Evolutionary conservation across 2,888 invertebrate species (phyloP), one percentile per base, ranked within the genome.

Genomic region (Cremastinae sp.): DNA sequence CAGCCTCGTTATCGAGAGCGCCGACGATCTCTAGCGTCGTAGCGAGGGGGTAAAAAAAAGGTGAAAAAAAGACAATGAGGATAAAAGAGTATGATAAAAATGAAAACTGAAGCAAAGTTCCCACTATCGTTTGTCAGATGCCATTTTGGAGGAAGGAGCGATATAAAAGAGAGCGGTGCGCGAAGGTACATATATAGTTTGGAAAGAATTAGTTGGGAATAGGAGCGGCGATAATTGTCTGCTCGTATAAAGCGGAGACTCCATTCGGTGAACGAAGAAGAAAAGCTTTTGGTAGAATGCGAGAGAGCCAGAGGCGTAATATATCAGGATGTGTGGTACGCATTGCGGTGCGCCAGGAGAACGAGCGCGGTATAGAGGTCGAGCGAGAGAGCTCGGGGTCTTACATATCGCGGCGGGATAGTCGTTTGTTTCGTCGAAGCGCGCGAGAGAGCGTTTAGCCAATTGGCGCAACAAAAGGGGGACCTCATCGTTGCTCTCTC

Each of bases 381-480:
- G 49, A 35, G 58, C 43, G 53, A 65, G 53, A 65, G 62, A 65
- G 65, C 59, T 28, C 39, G 7, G 79, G 81, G 79, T 83, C 82
- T 81, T 81, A 83, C 82, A 80, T 83, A 82, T 84, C 84, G 83
- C 77, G 81, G 80, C 75, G 73, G 73, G 83, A 84, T 74, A 76
- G 77, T 87, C 86, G 86, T 87, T 87, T 87, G 87, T 86, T 87
- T 85, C 83, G 81, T 56, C 73, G 76, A 70, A 72, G 58, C 72
- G 75, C 58, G 51, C 64, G 74, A 83, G 80, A 81, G 81, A 84
- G 80, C 84, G 87, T 86, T 86, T 85, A 87, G 85, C 85, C 87
- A 87, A 87, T 87, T 87, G 87, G 79, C 82, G 85, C 86, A 86
- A 87, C 87, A 87, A 87, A 86, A 84, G 82, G 83, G 81, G 83